These are phyloP conservation scores for Exaiptasia diaphana DNA, from an alignment of 64 coral and sea anemone species.

Conservation along the genomic window DNA sequence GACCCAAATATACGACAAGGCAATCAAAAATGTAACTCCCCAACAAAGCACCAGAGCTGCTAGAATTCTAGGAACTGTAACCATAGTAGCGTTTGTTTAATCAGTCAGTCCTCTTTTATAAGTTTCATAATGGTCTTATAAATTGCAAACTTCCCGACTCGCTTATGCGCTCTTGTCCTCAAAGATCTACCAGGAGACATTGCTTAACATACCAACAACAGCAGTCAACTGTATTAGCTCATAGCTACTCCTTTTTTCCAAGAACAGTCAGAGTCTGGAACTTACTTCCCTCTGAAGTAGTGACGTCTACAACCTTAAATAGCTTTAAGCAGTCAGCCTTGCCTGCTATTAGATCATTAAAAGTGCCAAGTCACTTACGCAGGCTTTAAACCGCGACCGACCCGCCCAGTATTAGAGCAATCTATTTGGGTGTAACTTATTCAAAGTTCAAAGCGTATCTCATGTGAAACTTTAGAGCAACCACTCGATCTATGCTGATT, in stretches of 20 bases:
- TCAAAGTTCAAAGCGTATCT: conserved; percentile 6
- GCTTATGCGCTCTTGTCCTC: neutral
- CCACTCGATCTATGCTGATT: neutral
- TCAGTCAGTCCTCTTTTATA: conserved; percentile 11
- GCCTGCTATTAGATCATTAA: conserved; percentile 23
- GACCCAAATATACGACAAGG: too few species aligned
- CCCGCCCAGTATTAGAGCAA: conserved; percentile 25
- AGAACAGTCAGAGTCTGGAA: conserved; percentile 19
- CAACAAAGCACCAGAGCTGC: too few species aligned
- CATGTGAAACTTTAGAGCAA: neutral
- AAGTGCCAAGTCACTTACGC: conserved; percentile 27
- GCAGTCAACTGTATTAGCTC: conserved; percentile 22
- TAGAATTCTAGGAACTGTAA: too few species aligned
- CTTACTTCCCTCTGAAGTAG: conserved; percentile 11
- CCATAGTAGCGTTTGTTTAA: conserved; percentile 37
- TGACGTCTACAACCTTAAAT: neutral
- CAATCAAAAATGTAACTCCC: too few species aligned
- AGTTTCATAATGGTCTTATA: neutral
- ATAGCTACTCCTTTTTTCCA: conserved; percentile 10
- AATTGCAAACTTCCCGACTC: neutral
- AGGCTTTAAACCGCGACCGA: conserved; percentile 29
- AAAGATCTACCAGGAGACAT: neutral
- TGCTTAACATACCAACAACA: neutral
- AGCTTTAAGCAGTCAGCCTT: conserved; percentile 2
- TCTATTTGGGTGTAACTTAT: neutral